These are phyloP conservation scores for Leptogaster cylindrica DNA, from an alignment of 2,888 invertebrate species.

Conservation along the genomic window DNA sequence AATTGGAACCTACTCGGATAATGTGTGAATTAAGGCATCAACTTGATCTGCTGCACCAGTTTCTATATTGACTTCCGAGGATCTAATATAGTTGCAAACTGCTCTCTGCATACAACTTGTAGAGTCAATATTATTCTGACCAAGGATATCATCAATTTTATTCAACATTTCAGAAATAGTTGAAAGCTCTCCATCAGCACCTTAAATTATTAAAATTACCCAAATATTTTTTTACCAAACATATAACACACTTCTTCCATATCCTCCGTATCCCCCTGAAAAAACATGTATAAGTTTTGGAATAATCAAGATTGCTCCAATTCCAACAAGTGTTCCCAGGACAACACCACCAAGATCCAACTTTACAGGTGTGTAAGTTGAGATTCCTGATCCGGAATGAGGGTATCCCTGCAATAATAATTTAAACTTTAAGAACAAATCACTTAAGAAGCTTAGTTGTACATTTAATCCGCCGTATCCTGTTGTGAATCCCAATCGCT, in stretches of 20 bases:
- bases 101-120: slow-evolving; percentile 74
- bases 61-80: slow-evolving; percentile 70
- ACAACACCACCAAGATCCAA: slow-evolving; percentile 83
- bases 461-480: slow-evolving; percentile 55
- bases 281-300: slow-evolving; percentile 79
- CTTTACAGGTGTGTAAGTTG: slow-evolving; percentile 76
- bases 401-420: slow-evolving; percentile 58
- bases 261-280: slow-evolving; percentile 72
- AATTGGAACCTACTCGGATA: slow-evolving; percentile 67
- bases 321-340: slow-evolving; percentile 79
- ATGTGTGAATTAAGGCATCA: slow-evolving; percentile 68
- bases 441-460: not conserved
- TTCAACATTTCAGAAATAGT: slow-evolving; percentile 70
- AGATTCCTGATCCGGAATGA: slow-evolving; percentile 61
- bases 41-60: slow-evolving; percentile 70
- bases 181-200: slow-evolving; percentile 66
- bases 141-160: slow-evolving; percentile 71
- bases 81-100: slow-evolving; percentile 75
- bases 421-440: not conserved
- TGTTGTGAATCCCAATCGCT: slow-evolving; percentile 59
- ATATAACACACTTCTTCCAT: slow-evolving; percentile 67
- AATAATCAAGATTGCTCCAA: slow-evolving; percentile 79
- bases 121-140: slow-evolving; percentile 74
- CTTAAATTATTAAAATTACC: slow-evolving; percentile 56
- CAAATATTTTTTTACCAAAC: not conserved